Evolutionary conservation across 2,888 invertebrate genomes (phyloP), one percentile per base, ranked within the genome.

Genomic region (Heliconius hortense): DNA sequence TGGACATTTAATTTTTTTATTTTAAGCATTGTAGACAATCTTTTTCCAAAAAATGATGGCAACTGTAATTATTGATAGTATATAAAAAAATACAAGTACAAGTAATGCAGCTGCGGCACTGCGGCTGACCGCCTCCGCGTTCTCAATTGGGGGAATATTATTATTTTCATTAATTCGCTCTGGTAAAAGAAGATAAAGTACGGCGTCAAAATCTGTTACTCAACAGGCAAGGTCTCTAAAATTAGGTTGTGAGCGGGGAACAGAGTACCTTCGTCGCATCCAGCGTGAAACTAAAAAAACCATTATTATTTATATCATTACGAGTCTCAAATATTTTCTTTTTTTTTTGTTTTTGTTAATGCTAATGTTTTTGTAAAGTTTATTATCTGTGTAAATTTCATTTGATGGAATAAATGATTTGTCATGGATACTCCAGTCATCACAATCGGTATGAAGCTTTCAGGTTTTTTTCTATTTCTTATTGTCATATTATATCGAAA

Each of bases 391-490:
- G 82, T 81, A 78, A 82, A 80, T 81, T 76, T 80, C 78, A 79
- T 79, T 79, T 77, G 76, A 69, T 79, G 73, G 71, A 91, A 92
- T 91, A 92, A 91, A 92, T 84, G 80, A 84, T 85, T 88, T 85
- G 84, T 81, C 70, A 78, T 78, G 62, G 62, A 79, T 69, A 74
- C 68, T 43, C 72, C 70, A 78, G 69, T 79, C 80, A 86, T 93
- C 93, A 93, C 93, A 93, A 93, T 93, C 93, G 88, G 79, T 89
- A 88, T 85, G 90, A 91, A 92, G 93, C 93, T 93, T 94, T 94
- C 93, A 92, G 87, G 89, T 89, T 83, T 82, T 82, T 75, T n/a
- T n/a, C 43, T 74, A 67, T 79, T 76, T 71, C 70, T 77, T 75
- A 70, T 80, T 76, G 64, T 21, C 64, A 48, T 31, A 31, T 56